Conservation (phyloP, 2,888 invertebrate genomes). For the Erannis defoliaria region DNA sequence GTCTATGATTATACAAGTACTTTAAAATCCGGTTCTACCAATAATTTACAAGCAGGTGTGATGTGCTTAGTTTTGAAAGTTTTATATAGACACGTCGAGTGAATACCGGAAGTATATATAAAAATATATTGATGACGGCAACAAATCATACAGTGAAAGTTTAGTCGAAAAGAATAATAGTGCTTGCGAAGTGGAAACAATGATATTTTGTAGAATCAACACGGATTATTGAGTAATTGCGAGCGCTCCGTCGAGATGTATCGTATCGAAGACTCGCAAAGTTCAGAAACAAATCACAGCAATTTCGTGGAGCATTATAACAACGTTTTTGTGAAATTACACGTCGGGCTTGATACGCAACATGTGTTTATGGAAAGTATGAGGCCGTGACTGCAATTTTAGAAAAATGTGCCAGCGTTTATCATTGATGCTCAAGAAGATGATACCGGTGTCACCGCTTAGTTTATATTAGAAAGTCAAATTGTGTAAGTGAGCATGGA, state of each 20-base stretch:
- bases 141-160: conserved; percentile 53
- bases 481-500: conserved; percentile 52
- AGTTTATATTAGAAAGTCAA: conserved; percentile 65
- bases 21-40: conserved; percentile 34
- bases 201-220: conserved; percentile 71
- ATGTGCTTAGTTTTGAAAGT: conserved; percentile 31
- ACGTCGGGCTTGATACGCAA: conserved; percentile 64
- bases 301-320: conserved; percentile 77
- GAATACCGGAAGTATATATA: conserved; percentile 28
- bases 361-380: conserved; percentile 74
- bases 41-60: conserved; percentile 35
- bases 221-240: conserved; percentile 76
- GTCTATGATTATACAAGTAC: conserved; percentile 35
- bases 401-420: conserved; percentile 52
- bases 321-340: conserved; percentile 81
- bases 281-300: conserved; percentile 77
- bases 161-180: conserved; percentile 48
- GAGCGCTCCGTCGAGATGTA: conserved; percentile 59
- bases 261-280: conserved; percentile 68
- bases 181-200: conserved; percentile 44
- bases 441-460: conserved; percentile 54
- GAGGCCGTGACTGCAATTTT: conserved; percentile 57
- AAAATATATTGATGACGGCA: conserved; percentile 24
- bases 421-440: conserved; percentile 32
- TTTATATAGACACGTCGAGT: conserved; percentile 26